phyloP scores from a whole-genome alignment of 2,888 invertebrate species.

The Blastobasis lacticolella region DNA sequence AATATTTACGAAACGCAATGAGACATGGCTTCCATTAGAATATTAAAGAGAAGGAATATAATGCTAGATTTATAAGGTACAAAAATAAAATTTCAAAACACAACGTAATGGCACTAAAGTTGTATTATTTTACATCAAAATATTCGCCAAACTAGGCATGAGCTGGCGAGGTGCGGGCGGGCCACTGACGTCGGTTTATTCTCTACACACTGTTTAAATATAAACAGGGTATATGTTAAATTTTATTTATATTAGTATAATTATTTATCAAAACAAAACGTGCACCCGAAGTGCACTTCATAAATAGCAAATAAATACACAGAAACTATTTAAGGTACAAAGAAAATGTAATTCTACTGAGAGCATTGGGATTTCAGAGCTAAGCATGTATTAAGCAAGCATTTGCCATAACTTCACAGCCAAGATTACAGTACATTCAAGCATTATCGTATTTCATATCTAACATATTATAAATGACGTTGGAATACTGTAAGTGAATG shows the following conservation, averaged over 20 bases:
- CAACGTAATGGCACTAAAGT: conserved; percentile 34
- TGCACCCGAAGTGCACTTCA: too few species aligned
- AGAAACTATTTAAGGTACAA: too few species aligned
- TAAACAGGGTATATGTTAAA: background rate
- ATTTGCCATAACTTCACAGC: background rate
- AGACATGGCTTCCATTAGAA: too few species aligned
- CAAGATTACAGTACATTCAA: conserved; percentile 2
- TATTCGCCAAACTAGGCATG: too few species aligned
- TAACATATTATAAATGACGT: too few species aligned
- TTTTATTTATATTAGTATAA: too few species aligned
- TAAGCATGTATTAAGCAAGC: background rate
- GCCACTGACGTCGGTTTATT: too few species aligned
- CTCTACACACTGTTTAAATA: background rate
- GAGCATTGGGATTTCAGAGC: background rate
- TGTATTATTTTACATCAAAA: background rate
- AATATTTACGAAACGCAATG: too few species aligned
- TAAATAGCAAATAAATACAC: too few species aligned
- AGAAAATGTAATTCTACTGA: background rate
- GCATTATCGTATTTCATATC: background rate
- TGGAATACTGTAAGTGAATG: too few species aligned
- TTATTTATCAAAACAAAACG: too few species aligned
- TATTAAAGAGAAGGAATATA: conserved; percentile 21
- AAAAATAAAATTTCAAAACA: conserved; percentile 38
- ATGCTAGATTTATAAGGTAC: conserved; percentile 24
- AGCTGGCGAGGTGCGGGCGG: too few species aligned